These are phyloP conservation scores for Eupithecia pulchellata DNA, from an alignment of 2,888 invertebrate genomes.

Conservation along the genomic window DNA sequence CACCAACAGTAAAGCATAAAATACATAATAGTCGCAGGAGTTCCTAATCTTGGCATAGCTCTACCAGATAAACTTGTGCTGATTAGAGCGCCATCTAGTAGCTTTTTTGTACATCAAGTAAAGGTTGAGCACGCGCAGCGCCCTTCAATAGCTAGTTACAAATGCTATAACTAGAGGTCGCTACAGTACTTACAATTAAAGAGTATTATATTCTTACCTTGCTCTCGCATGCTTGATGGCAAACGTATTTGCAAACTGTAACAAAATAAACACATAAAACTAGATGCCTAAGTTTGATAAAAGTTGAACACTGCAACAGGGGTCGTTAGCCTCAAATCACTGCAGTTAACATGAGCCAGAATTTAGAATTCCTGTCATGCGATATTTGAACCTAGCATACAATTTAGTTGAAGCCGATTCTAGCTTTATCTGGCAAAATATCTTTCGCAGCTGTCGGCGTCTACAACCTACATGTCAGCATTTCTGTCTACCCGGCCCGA, in stretches of 20 bases:
- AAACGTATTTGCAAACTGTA: slow-evolving; percentile 93
- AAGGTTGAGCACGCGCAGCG: slow-evolving; percentile 45
- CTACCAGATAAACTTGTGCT: neutral
- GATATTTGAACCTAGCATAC: slow-evolving; percentile 48
- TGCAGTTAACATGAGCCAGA: slow-evolving; percentile 21
- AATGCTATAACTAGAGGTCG: slow-evolving; percentile 51
- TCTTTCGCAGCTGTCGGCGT: neutral
- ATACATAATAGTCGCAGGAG: slow-evolving; percentile 3
- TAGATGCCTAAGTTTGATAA: slow-evolving; percentile 12
- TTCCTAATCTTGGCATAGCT: slow-evolving; percentile 5
- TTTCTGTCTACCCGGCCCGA: neutral
- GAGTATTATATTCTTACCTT: slow-evolving; percentile 82
- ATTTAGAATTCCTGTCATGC: slow-evolving; percentile 21
- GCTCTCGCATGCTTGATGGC: slow-evolving; percentile 91
- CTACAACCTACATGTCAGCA: neutral
- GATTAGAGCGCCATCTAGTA: slow-evolving; percentile 59
- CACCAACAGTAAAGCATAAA: neutral
- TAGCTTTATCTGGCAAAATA: slow-evolving; percentile 7
- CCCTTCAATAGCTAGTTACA: slow-evolving; percentile 31
- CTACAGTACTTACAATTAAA: slow-evolving; percentile 30
- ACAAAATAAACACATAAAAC: slow-evolving; percentile 68
- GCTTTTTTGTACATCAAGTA: slow-evolving; percentile 35
- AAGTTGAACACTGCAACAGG: slow-evolving; percentile 15
- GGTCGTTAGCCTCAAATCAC: slow-evolving; percentile 20
- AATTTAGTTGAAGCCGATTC: slow-evolving; percentile 37